Evolutionary conservation across 2,888 invertebrate species (phyloP).

Genomic region (Mesoligia furuncula): DNA sequence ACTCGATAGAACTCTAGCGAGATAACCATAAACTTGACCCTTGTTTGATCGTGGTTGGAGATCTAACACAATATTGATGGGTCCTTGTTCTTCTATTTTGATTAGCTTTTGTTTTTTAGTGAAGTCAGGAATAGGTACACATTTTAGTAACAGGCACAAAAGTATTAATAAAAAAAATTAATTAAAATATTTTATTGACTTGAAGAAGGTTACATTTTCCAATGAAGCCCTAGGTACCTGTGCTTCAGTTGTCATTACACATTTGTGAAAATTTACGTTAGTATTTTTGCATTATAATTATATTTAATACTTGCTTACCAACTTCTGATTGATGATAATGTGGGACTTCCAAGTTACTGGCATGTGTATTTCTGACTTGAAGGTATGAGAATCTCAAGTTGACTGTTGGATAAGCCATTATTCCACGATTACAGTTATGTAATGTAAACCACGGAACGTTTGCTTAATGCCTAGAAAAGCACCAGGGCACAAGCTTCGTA

Average conservation of each 20-base stretch:
- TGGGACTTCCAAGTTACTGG: too few species aligned
- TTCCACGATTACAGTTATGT: not conserved
- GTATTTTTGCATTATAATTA: too few species aligned
- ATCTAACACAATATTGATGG: not conserved
- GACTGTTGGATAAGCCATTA: not conserved
- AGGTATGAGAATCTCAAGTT: not conserved
- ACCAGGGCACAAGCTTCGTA: not conserved
- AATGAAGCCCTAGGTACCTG: not conserved
- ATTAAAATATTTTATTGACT: not conserved
- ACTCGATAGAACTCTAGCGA: constrained; percentile 16
- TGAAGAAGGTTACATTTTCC: not conserved
- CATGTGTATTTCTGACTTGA: not conserved
- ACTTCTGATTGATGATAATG: not conserved
- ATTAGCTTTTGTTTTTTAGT: not conserved
- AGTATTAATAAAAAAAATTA: not conserved
- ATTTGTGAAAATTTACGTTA: too few species aligned
- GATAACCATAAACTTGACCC: constrained; percentile 11
- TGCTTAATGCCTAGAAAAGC: not conserved
- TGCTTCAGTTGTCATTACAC: not conserved
- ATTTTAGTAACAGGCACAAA: not conserved
- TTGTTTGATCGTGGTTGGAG: constrained; percentile 2
- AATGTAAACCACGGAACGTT: too few species aligned
- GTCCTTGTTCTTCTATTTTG: not conserved
- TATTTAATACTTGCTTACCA: not conserved
- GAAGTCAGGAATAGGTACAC: too few species aligned